A percentile compares a stretch with the other conserved stretches of the same genome.
Conservation (phyloP, 1,140 invertebrate genomes). For the Panagrolaimus sp. region DNA sequence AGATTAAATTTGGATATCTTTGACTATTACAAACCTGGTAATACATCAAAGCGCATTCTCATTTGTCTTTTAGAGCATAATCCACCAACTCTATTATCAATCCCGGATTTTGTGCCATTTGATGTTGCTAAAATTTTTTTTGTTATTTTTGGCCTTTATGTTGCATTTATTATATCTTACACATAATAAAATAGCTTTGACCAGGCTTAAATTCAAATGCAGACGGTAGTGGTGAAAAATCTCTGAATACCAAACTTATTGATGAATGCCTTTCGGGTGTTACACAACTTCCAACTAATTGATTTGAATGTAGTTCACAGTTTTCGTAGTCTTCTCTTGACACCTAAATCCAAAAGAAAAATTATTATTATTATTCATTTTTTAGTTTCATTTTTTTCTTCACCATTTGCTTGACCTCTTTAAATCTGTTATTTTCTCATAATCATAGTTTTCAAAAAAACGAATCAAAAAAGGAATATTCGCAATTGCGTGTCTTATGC, state of each 20-base stretch:
- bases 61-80: conserved; percentile 41
- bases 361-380: neutral
- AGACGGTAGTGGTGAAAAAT: conserved; percentile 45
- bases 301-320: conserved; percentile 34
- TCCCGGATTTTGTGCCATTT: conserved; percentile 36
- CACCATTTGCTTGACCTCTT: neutral
- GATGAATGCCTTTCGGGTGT: conserved; percentile 42
- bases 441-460: neutral
- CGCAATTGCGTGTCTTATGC: too few relatives aligned
- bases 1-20: neutral
- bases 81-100: conserved; percentile 40
- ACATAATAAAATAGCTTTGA: conserved; percentile 43
- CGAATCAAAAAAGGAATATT: neutral
- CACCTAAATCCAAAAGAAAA: conserved; percentile 31
- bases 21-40: conserved; percentile 1
- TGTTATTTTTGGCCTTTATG: neutral
- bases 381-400: neutral
- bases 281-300: conserved; percentile 41
- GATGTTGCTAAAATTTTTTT: conserved; percentile 41
- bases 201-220: conserved; percentile 41
- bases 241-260: conserved; percentile 43
- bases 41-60: conserved; percentile 46
- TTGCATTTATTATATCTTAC: conserved; percentile 27
- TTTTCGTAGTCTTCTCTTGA: conserved; percentile 41
- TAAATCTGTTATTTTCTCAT: neutral